Percentiles rank a stretch among this genome's conserved stretches.
Evolutionary conservation across 1,140 invertebrate species (phyloP).

Genomic region (Leptopilina boulardi): DNA sequence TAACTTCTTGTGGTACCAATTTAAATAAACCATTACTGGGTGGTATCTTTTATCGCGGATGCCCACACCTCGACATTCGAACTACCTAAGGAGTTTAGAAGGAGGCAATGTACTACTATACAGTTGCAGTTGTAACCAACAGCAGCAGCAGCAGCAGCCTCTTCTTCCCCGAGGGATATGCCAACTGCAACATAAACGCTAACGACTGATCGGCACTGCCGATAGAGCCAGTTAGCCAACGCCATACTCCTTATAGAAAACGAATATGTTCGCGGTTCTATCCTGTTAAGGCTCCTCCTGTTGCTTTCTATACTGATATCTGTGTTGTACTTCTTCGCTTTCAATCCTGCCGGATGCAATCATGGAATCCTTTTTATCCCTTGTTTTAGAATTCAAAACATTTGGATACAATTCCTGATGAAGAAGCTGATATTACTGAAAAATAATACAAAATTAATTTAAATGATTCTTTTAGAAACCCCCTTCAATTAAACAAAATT

Average conservation of each 20-base stretch:
- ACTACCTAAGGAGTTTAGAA: slow-evolving; percentile 36
- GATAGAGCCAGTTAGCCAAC: slow-evolving; percentile 65
- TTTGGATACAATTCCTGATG: no score
- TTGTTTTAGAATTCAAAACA: not conserved
- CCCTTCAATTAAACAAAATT: no score
- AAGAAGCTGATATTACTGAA: no score
- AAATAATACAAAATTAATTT: no score
- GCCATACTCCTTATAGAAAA: slow-evolving; percentile 63
- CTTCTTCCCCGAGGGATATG: slow-evolving; percentile 17
- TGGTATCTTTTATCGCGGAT: slow-evolving; percentile 61
- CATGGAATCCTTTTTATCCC: no score
- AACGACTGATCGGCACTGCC: slow-evolving; percentile 61
- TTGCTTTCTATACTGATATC: slow-evolving; percentile 54
- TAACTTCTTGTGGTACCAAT: slow-evolving; percentile 53
- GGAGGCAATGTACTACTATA: slow-evolving; percentile 36
- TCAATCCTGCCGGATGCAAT: not conserved
- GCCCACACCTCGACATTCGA: slow-evolving; percentile 61
- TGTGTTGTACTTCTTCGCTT: slow-evolving; percentile 42
- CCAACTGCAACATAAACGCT: slow-evolving; percentile 57
- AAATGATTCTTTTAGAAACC: no score
- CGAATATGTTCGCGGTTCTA: slow-evolving; percentile 62
- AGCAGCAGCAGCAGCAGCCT: slow-evolving; percentile 31
- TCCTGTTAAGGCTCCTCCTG: slow-evolving; percentile 49
- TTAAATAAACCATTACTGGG: slow-evolving; percentile 67
- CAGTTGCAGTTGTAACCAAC: no score